Evolutionary conservation across 2,113 vertebrate species (phyloP).

Genomic region (Limanda limanda): DNA sequence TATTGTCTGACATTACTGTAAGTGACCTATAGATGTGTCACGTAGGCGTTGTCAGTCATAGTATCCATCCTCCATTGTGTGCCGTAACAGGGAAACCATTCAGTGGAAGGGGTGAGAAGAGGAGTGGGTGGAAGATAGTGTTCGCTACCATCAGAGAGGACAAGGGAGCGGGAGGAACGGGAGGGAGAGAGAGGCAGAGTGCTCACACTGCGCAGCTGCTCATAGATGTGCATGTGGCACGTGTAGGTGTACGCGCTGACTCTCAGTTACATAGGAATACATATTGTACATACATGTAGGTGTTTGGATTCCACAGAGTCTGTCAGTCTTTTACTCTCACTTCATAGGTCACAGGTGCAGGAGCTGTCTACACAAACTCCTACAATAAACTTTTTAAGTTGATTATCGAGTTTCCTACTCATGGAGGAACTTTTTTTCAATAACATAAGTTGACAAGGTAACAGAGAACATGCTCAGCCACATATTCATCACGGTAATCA

Average conservation of each 20-base stretch:
- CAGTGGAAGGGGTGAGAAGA: conserved; percentile 24
- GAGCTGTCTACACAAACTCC: conserved; percentile 2
- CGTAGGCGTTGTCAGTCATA: conserved; percentile 68
- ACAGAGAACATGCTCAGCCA: not conserved
- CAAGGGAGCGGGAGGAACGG: conserved; percentile 12
- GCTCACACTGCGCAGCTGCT: conserved; percentile 51
- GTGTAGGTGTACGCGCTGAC: conserved; percentile 34
- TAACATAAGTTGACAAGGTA: not conserved
- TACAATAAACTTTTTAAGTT: not conserved
- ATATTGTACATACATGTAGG: conserved; percentile 20
- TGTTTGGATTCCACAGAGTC: conserved; percentile 7
- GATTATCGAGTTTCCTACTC: not conserved
- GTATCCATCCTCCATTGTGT: conserved; percentile 69
- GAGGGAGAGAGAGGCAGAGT: conserved; percentile 27
- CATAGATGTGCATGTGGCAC: conserved; percentile 27
- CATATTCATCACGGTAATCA: not conserved
- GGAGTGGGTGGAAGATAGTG: conserved; percentile 55
- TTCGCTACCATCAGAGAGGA: conserved; percentile 39
- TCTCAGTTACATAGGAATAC: conserved; percentile 13
- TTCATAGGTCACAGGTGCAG: not conserved
- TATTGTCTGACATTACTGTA: conserved; percentile 53
- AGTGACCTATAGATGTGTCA: conserved; percentile 66
- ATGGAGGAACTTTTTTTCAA: not conserved
- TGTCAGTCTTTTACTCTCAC: conserved; percentile 3
- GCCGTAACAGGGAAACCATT: conserved; percentile 63